phyloP scores from a whole-genome alignment of 2,113 vertebrate genomes.

The Catharus fuscescens region DNA sequence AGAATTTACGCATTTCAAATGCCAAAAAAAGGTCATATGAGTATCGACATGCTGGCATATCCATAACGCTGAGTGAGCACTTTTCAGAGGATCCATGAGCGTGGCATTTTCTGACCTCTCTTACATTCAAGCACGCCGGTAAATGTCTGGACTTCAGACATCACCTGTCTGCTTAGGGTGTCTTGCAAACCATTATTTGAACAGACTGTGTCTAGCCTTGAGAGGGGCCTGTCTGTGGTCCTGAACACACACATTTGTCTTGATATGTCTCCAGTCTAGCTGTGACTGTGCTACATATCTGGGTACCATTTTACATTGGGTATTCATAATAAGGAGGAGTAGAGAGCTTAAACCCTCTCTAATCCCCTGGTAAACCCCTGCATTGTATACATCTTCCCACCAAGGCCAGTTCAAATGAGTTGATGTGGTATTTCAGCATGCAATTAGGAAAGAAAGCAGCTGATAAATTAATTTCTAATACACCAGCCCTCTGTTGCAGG shows the following conservation, averaged over 20 bases:
- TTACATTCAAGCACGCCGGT: not conserved
- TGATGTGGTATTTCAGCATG: not conserved
- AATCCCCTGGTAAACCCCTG: not conserved
- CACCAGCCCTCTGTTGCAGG: fast-evolving
- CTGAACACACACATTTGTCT: not conserved
- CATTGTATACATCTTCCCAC: not conserved
- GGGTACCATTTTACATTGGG: not conserved
- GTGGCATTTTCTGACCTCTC: not conserved
- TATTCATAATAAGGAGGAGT: not conserved
- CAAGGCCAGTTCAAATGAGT: not conserved
- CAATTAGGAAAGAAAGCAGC: not conserved
- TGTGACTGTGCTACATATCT: not conserved
- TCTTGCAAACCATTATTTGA: not conserved
- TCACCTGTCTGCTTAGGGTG: not conserved
- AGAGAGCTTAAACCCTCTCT: not conserved
- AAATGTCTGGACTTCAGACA: not conserved
- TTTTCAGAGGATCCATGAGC: not conserved
- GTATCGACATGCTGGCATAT: not conserved
- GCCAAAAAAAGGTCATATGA: not conserved
- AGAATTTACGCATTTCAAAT: not conserved
- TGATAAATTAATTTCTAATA: not conserved
- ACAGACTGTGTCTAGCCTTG: not conserved
- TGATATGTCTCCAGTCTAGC: not conserved
- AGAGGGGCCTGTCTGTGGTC: not conserved
- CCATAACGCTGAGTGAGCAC: not conserved